Conservation (phyloP, 2,797 vertebrate genomes). For the Paratrypauchen microcephalus region DNA sequence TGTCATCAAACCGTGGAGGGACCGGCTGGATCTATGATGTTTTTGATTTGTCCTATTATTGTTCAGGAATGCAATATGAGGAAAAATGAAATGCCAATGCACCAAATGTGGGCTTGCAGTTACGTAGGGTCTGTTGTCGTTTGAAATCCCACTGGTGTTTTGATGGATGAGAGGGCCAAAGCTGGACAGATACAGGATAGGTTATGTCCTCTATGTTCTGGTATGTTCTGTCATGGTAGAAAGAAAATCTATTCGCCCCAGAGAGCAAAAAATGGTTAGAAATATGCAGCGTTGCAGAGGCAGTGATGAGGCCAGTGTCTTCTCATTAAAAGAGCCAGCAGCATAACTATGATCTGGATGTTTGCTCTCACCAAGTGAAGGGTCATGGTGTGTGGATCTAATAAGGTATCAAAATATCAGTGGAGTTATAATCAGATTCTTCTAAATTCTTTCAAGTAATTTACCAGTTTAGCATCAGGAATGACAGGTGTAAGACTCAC, state of each 20-base stretch:
- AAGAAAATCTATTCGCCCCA: neutral
- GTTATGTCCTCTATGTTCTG: neutral
- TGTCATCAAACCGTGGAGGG: conserved; percentile 20
- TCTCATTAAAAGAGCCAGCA: neutral
- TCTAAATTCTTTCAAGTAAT: neutral
- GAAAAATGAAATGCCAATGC: conserved; percentile 52
- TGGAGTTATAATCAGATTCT: neutral
- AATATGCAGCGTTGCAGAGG: neutral
- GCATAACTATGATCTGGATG: neutral
- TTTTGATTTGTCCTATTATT: conserved; percentile 33
- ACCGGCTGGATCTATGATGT: conserved; percentile 12
- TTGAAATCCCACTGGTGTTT: conserved; percentile 55
- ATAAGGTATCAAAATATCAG: neutral
- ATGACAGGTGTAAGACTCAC: neutral
- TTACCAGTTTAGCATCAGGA: neutral
- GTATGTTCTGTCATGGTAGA: neutral
- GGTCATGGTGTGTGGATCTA: neutral
- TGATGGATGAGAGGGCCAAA: conserved; percentile 20
- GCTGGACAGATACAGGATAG: conserved; percentile 8
- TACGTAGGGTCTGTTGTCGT: conserved; percentile 8
- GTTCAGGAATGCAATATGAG: conserved; percentile 15
- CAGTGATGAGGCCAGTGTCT: neutral
- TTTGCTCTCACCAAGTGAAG: neutral
- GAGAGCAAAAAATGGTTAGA: neutral
- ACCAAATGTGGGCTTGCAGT: conserved; percentile 32